These are phyloP conservation scores for Eleginops maclovinus DNA, from an alignment of 2,113 vertebrate genomes.

Conservation along the genomic window DNA sequence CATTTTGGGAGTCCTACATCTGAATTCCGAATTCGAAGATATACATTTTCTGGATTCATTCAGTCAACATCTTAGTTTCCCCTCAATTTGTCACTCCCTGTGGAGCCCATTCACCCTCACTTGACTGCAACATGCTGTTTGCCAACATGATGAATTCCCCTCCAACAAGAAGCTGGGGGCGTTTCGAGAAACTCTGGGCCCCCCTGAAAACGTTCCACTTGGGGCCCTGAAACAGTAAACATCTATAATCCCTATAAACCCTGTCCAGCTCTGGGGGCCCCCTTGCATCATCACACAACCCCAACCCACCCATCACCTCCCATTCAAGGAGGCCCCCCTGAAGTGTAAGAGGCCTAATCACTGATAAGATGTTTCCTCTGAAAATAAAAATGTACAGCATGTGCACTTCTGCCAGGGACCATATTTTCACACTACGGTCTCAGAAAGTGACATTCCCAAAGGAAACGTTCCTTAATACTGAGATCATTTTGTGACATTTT, in stretches of 20 bases:
- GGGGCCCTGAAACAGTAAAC: constrained; percentile 64
- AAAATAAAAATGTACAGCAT: constrained; percentile 5
- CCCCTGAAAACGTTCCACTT: constrained; percentile 30
- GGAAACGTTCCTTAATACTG: neutral
- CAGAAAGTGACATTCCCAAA: neutral
- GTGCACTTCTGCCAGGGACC: neutral
- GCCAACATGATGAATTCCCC: constrained; percentile 20
- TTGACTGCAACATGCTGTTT: neutral
- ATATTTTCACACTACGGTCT: neutral
- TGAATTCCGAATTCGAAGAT: neutral
- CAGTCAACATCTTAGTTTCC: neutral
- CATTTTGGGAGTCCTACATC: neutral
- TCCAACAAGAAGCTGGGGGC: neutral
- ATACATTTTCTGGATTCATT: neutral
- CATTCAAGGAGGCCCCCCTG: neutral
- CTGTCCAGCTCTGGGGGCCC: constrained; percentile 20
- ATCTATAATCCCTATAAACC: constrained; percentile 54
- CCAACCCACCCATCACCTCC: neutral
- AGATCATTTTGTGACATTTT: neutral
- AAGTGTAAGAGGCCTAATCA: constrained; percentile 4
- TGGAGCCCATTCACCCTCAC: neutral
- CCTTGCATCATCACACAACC: constrained; percentile 47
- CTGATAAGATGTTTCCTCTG: constrained; percentile 25
- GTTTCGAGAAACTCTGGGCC: constrained; percentile 1
- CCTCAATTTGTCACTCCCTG: neutral